phyloP scores from a whole-genome alignment of 2,113 vertebrate genomes.

The Ciconia maguari region DNA sequence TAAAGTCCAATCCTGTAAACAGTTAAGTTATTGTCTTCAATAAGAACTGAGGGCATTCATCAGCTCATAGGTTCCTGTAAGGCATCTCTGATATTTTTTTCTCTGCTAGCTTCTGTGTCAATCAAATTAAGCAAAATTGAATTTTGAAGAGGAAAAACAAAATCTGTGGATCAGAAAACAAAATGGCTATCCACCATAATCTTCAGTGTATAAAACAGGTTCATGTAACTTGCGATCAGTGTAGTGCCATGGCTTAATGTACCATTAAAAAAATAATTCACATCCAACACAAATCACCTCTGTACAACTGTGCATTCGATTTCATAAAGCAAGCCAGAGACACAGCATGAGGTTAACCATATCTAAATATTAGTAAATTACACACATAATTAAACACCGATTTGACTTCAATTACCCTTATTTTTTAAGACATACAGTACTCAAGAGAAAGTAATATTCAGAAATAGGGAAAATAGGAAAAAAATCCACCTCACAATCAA shows the following conservation, averaged over 20 bases:
- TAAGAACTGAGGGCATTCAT: not conserved
- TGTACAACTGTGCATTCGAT: not conserved
- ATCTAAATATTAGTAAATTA: constrained; percentile 66
- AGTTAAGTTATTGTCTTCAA: not conserved
- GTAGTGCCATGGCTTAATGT: not conserved
- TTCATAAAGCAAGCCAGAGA: constrained; percentile 48
- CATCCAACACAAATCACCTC: constrained; percentile 54
- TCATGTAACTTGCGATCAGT: not conserved
- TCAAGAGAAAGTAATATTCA: not conserved
- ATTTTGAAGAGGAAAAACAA: not conserved
- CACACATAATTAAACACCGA: constrained; percentile 56
- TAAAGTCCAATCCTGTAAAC: not conserved
- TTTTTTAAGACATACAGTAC: constrained; percentile 37
- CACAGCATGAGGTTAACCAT: constrained; percentile 55
- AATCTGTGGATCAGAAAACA: not conserved
- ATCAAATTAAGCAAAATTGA: not conserved
- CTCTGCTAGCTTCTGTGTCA: not conserved
- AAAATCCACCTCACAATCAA: not conserved
- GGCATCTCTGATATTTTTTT: not conserved
- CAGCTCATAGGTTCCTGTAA: not conserved
- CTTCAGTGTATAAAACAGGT: not conserved
- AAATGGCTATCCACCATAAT: not conserved
- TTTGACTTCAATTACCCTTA: constrained; percentile 45
- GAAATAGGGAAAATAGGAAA: not conserved
- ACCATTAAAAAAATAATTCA: constrained; percentile 27